These are phyloP conservation scores for Syngnathus floridae DNA, from an alignment of 2,113 vertebrate species.

Conservation along the genomic window DNA sequence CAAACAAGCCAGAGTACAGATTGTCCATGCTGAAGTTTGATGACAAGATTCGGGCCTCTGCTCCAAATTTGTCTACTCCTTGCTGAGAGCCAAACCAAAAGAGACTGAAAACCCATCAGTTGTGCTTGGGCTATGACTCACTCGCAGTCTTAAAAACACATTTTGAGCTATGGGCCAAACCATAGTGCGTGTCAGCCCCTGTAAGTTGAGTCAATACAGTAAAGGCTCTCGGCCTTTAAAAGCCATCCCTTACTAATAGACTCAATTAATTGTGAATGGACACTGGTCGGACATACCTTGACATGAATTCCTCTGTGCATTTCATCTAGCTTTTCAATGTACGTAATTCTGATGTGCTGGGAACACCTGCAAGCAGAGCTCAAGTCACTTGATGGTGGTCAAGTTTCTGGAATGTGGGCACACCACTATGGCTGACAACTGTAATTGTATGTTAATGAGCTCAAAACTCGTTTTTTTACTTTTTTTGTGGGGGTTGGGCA, in stretches of 20 bases:
- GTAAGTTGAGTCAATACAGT: constrained; percentile 36
- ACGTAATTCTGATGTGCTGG: neutral
- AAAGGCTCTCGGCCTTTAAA: constrained; percentile 2
- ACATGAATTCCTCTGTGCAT: constrained; percentile 15
- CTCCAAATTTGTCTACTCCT: constrained; percentile 57
- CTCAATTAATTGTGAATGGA: constrained; percentile 5
- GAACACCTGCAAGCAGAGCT: neutral
- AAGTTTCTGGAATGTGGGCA: neutral
- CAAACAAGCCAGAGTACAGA: constrained; percentile 1
- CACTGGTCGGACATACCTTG: constrained; percentile 25
- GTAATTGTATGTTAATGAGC: constrained; percentile 19
- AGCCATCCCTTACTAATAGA: constrained; percentile 1
- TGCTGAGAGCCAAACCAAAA: constrained; percentile 4
- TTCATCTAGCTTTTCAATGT: constrained; percentile 7
- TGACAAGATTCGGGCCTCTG: constrained; percentile 61
- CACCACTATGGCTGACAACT: constrained; percentile 3
- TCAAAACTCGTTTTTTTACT: neutral
- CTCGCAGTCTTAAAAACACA: constrained; percentile 15
- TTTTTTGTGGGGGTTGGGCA: neutral
- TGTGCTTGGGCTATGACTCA: neutral
- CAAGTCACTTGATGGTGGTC: neutral
- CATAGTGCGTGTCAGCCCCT: constrained; percentile 15
- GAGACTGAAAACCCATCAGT: neutral
- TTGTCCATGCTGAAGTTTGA: constrained; percentile 8
- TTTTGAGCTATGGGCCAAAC: constrained; percentile 24